A percentile compares a stretch with the other conserved stretches of the same genome.
Conservation (phyloP, 2,888 invertebrate species). For the Drosophila mimetica region DNA sequence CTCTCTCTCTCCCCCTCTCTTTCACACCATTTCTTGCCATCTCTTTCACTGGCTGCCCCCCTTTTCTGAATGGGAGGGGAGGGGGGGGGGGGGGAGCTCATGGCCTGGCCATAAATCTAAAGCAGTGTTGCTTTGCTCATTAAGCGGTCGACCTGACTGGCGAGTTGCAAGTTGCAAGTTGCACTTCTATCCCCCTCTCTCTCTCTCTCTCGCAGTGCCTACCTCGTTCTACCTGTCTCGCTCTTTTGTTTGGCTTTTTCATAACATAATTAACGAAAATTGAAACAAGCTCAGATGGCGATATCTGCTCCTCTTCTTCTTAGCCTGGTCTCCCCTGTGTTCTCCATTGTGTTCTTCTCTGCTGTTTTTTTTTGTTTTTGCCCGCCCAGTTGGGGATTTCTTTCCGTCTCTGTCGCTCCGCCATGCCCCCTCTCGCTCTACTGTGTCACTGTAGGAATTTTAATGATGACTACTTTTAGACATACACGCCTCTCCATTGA, state of each 20-base stretch:
- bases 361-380: slow-evolving; percentile 35
- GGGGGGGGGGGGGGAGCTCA: slow-evolving; percentile 4
- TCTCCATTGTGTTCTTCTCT: slow-evolving; percentile 61
- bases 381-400: slow-evolving; percentile 74
- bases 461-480: slow-evolving; percentile 82
- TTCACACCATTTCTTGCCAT: background rate
- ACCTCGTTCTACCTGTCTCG: background rate
- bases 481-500: slow-evolving; percentile 74
- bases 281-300: slow-evolving; percentile 60
- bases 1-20: background rate
- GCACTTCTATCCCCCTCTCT: slow-evolving; percentile 4
- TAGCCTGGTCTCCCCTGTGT: slow-evolving; percentile 1
- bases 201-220: background rate
- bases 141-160: slow-evolving; percentile 36
- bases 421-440: slow-evolving; percentile 27
- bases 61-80: slow-evolving; percentile 1
- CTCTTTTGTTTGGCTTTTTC: slow-evolving; percentile 44
- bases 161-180: slow-evolving; percentile 21
- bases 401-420: slow-evolving; percentile 12
- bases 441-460: slow-evolving; percentile 79
- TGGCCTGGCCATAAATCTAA: slow-evolving; percentile 65
- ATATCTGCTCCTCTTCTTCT: slow-evolving; percentile 32
- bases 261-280: slow-evolving; percentile 77
- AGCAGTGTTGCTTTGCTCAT: slow-evolving; percentile 50
- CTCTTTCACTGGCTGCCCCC: background rate